Conservation (phyloP, 2,113 vertebrate genomes). For the Enhydra lutris region DNA sequence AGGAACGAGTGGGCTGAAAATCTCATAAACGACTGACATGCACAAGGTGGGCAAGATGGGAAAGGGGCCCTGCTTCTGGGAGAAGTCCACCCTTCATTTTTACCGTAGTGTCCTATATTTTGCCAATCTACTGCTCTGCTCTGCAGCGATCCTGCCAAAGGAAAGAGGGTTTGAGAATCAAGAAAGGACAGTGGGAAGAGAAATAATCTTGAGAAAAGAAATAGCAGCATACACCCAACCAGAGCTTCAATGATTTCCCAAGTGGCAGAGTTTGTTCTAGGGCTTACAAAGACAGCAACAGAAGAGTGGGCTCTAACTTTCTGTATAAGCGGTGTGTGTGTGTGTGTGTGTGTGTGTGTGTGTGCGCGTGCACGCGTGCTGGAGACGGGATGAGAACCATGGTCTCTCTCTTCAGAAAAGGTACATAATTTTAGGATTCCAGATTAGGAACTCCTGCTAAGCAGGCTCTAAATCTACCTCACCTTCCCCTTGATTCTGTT, state of each 20-base stretch:
- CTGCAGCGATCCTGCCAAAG: constrained; percentile 97
- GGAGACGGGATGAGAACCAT: neutral
- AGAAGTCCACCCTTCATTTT: constrained; percentile 82
- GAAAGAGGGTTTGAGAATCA: constrained; percentile 86
- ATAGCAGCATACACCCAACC: constrained; percentile 76
- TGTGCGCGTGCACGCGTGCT: neutral
- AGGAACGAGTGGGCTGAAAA: constrained; percentile 48
- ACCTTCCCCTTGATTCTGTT: neutral
- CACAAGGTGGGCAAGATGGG: constrained; percentile 76
- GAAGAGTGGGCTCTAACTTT: neutral
- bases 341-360: neutral
- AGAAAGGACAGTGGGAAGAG: constrained; percentile 78
- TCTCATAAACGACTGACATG: constrained; percentile 76
- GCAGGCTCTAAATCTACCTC: neutral
- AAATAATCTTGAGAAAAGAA: constrained; percentile 74
- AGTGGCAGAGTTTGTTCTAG: neutral
- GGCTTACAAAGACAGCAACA: neutral
- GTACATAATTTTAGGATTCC: neutral
- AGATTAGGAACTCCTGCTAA: neutral
- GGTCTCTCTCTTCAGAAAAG: neutral
- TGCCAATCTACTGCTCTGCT: constrained; percentile 99
- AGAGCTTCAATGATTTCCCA: constrained; percentile 67
- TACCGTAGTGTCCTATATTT: constrained; percentile 99
- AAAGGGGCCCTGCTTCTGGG: constrained; percentile 91
- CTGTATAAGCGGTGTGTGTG: neutral